A percentile compares a stretch with the other conserved stretches of the same genome.
Conservation (phyloP, 2,797 vertebrate species). For the Okamejei kenojei region DNA sequence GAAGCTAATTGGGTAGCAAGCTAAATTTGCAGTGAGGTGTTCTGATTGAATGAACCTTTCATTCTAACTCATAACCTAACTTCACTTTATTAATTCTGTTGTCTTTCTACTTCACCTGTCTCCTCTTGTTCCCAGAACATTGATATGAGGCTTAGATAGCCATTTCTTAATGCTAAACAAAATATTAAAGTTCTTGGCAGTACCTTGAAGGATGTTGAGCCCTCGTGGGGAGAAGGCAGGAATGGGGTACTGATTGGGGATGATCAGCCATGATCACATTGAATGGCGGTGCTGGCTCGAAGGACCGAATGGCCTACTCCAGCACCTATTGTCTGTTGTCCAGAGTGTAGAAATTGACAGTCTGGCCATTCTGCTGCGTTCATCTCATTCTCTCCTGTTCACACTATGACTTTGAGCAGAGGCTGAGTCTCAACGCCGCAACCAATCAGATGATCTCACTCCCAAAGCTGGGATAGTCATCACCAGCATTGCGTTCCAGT, state of each 20-base stretch:
- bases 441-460: not conserved
- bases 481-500: not conserved
- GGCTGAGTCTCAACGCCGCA: not conserved
- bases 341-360: not conserved
- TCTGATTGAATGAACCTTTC: not conserved
- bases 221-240: not conserved
- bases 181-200: not conserved
- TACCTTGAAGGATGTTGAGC: not conserved
- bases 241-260: no score
- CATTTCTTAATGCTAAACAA: not conserved
- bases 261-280: no score
- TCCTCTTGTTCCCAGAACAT: not conserved
- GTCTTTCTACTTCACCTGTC: not conserved
- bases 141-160: no score
- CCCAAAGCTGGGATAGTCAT: not conserved
- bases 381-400: not conserved
- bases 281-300: no score
- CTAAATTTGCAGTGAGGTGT: no score
- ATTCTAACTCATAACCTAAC: not conserved
- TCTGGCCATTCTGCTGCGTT: not conserved
- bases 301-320: no score
- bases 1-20: not conserved
- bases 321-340: no score
- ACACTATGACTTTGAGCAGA: not conserved
- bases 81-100: not conserved